Evolutionary conservation across 2,888 invertebrate genomes (phyloP).

Genomic region (Amphipyra berbera): DNA sequence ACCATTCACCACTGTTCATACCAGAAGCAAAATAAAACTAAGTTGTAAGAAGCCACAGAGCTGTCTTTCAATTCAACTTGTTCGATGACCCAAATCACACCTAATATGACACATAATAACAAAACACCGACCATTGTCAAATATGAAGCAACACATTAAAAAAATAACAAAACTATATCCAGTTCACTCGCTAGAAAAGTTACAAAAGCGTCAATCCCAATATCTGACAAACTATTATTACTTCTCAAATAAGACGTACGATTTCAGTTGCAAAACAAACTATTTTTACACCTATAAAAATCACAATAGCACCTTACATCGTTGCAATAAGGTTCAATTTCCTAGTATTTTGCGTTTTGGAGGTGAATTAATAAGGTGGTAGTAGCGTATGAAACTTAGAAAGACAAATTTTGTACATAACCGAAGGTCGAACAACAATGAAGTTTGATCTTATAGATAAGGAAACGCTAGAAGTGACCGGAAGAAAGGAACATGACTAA

Average conservation of each 20-base stretch:
- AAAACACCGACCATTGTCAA: neutral
- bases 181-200: conserved; percentile 23
- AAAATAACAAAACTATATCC: conserved; percentile 29
- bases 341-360: neutral
- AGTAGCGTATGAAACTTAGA: conserved; percentile 23
- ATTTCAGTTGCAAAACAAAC: conserved; percentile 26
- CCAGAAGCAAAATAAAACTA: no score
- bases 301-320: neutral
- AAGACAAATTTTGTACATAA: conserved; percentile 41
- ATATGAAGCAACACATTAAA: conserved; percentile 36
- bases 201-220: conserved; percentile 29
- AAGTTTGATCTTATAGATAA: conserved; percentile 36
- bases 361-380: conserved; percentile 1
- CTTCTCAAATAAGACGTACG: conserved; percentile 28
- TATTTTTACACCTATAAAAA: neutral
- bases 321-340: conserved; percentile 17
- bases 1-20: no score
- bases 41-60: neutral
- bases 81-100: neutral
- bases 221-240: conserved; percentile 41
- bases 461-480: neutral
- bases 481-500: neutral
- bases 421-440: conserved; percentile 17
- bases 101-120: no score
- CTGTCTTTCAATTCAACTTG: conserved; percentile 1